Conservation (phyloP, 2,797 vertebrate species). For the Chlorospingus flavigularis region DNA sequence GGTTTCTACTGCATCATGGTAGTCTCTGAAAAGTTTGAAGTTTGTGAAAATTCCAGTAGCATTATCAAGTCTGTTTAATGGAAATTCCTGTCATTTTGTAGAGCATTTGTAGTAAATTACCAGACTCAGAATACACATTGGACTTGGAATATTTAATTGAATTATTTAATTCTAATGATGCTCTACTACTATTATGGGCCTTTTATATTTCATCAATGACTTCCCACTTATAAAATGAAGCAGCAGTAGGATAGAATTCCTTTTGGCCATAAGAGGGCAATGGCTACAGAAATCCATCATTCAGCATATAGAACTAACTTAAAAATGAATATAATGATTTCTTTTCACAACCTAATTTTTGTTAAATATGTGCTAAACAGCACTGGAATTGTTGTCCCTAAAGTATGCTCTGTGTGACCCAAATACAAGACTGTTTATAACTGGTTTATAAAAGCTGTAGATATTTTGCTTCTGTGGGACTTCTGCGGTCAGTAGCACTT, state of each 20-base stretch:
- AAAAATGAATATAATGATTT: neutral
- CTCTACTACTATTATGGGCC: neutral
- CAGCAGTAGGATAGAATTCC: neutral
- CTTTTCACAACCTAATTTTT: neutral
- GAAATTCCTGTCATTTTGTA: neutral
- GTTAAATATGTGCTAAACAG: neutral
- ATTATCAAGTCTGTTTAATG: neutral
- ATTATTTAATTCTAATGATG: neutral
- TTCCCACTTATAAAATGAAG: neutral
- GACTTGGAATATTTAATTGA: neutral
- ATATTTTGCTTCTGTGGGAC: neutral
- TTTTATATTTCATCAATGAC: neutral
- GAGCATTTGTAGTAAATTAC: neutral
- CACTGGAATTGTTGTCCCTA: neutral
- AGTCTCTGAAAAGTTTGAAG: neutral
- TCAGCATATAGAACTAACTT: neutral
- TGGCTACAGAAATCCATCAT: neutral
- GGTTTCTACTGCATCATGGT: neutral
- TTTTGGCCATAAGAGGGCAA: neutral
- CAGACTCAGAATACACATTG: neutral
- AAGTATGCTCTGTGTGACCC: neutral
- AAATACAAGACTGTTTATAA: neutral
- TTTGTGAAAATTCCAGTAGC: neutral
- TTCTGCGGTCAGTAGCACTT: neutral
- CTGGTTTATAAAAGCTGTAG: neutral